Percentiles rank a stretch among this genome's conserved stretches.
Evolutionary conservation across 2,113 vertebrate genomes (phyloP).

Genomic region (Azemiops feae): DNA sequence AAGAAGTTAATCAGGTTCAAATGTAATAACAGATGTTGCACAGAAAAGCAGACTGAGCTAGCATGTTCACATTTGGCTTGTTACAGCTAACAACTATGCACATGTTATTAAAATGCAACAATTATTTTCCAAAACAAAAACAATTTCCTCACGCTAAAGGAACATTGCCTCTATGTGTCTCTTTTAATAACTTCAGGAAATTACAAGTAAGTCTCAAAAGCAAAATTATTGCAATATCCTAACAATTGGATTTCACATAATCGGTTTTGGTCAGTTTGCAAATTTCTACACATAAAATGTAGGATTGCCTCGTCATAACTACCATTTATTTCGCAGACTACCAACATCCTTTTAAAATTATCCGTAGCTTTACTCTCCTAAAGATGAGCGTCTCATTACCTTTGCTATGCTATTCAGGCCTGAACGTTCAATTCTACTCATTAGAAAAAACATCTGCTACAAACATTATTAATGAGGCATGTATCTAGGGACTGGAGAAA

Average conservation of each 20-base stretch:
- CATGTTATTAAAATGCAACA: conserved; percentile 37
- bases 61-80: neutral
- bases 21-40: conserved; percentile 36
- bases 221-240: conserved; percentile 23
- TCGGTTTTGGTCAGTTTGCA: conserved; percentile 29
- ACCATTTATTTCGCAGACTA: conserved; percentile 57
- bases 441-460: conserved; percentile 71
- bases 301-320: conserved; percentile 31
- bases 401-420: conserved; percentile 47
- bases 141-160: conserved; percentile 29
- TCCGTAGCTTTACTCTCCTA: conserved; percentile 31
- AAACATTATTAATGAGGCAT: conserved; percentile 66
- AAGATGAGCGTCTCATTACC: conserved; percentile 52
- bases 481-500: conserved; percentile 55
- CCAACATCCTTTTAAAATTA: conserved; percentile 58
- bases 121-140: conserved; percentile 45
- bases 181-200: conserved; percentile 10
- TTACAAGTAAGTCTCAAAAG: conserved; percentile 16
- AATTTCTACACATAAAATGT: conserved; percentile 33
- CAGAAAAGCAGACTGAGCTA: conserved; percentile 4
- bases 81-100: conserved; percentile 17
- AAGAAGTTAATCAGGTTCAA: conserved; percentile 29
- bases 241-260: conserved; percentile 10
- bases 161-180: conserved; percentile 5
- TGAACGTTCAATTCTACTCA: conserved; percentile 66